phyloP scores from a whole-genome alignment of 2,113 vertebrate species.

The Zosterops japonicus region DNA sequence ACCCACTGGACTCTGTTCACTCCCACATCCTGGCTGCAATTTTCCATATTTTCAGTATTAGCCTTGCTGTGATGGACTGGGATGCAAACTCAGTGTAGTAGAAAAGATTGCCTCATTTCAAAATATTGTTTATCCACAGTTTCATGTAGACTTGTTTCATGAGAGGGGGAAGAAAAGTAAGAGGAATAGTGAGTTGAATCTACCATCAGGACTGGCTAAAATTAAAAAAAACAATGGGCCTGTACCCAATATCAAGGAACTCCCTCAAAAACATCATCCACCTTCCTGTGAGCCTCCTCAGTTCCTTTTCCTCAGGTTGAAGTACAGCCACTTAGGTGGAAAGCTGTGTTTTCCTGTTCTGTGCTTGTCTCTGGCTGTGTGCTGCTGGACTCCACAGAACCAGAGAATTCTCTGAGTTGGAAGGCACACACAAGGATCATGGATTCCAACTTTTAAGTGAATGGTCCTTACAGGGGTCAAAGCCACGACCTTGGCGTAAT shows the following conservation, averaged over 20 bases:
- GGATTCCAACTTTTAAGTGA: fast-evolving
- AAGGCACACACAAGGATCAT: background rate
- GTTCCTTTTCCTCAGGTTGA: background rate
- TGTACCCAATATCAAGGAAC: background rate
- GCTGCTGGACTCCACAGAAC: background rate
- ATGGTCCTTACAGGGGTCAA: fast-evolving
- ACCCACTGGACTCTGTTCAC: background rate
- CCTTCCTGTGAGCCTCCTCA: background rate
- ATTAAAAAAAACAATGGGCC: background rate
- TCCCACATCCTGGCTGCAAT: background rate
- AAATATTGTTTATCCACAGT: background rate
- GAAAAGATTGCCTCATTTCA: background rate
- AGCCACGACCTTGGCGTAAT: fast-evolving
- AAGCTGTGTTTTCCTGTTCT: background rate
- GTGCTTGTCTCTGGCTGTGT: background rate
- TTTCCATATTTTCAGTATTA: background rate
- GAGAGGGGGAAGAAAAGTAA: background rate
- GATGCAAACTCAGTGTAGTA: background rate
- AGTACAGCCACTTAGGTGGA: background rate
- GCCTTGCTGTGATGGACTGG: background rate
- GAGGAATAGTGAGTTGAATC: background rate
- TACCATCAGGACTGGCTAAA: background rate
- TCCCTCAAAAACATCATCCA: background rate
- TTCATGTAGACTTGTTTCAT: background rate
- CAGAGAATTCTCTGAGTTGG: background rate